phyloP scores from a whole-genome alignment of 2,888 invertebrate species.

The Graphium colonna region DNA sequence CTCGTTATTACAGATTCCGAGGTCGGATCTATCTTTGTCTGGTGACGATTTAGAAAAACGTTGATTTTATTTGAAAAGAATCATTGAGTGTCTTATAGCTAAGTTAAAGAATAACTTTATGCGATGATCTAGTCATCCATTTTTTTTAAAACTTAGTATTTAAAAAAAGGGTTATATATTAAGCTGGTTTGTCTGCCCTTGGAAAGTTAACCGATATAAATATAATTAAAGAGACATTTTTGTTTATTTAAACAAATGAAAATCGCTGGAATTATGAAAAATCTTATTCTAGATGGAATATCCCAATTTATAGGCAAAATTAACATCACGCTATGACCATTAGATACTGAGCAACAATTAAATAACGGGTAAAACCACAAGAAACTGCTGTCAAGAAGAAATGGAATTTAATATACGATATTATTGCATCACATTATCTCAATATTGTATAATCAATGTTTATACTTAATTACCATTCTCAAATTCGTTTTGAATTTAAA shows the following conservation, averaged over 20 bases:
- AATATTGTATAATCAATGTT: background rate
- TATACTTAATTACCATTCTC: background rate
- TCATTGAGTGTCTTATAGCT: background rate
- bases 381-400: no score
- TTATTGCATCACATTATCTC: background rate
- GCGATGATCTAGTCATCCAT: background rate
- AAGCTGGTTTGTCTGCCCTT: no score
- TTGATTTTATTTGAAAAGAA: background rate
- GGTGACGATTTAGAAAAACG: background rate
- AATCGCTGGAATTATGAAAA: no score
- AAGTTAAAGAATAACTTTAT: background rate
- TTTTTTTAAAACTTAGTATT: background rate
- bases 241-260: no score
- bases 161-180: background rate
- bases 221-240: no score
- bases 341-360: no score
- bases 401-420: no score
- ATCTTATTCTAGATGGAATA: no score
- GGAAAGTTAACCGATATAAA: no score
- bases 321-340: no score
- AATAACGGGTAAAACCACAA: no score
- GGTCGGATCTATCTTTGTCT: constrained; percentile 13
- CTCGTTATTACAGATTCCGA: constrained; percentile 3
- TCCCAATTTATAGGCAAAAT: no score
- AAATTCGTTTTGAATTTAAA: background rate